phyloP scores from a whole-genome alignment of 2,888 invertebrate genomes.

The Nomada flava region DNA sequence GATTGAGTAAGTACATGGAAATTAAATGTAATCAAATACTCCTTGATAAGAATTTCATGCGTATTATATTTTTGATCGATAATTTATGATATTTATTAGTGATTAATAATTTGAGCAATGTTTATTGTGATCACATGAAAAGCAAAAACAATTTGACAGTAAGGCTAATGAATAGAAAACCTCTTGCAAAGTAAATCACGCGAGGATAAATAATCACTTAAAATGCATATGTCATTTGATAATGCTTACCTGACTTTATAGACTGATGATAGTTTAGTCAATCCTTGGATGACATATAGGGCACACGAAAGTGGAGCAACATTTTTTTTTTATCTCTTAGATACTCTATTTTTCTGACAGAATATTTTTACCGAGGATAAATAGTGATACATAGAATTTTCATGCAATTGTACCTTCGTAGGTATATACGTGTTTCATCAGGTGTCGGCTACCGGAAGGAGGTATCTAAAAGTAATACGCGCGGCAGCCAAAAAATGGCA shows the following conservation, averaged over 20 bases:
- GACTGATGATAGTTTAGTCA: slow-evolving; percentile 68
- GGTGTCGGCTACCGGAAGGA: slow-evolving; percentile 1
- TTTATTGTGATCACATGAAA: slow-evolving; percentile 50
- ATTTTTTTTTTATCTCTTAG: slow-evolving; percentile 27
- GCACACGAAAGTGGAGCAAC: neutral
- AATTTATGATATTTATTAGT: slow-evolving; percentile 23
- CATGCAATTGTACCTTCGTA: slow-evolving; percentile 47
- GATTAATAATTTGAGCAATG: slow-evolving; percentile 16
- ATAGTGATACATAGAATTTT: slow-evolving; percentile 45
- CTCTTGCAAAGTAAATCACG: slow-evolving; percentile 13
- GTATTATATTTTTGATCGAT: slow-evolving; percentile 8
- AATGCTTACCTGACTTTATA: slow-evolving; percentile 57
- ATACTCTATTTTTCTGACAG: slow-evolving; percentile 72
- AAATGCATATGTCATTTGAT: slow-evolving; percentile 51
- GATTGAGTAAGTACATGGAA: neutral
- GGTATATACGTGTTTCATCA: slow-evolving; percentile 34
- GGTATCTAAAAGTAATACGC: slow-evolving; percentile 34
- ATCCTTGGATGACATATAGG: slow-evolving; percentile 32
- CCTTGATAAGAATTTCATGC: slow-evolving; percentile 2
- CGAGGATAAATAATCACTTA: slow-evolving; percentile 13
- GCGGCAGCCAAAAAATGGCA: slow-evolving; percentile 65
- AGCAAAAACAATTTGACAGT: slow-evolving; percentile 14
- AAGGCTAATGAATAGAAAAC: slow-evolving; percentile 19
- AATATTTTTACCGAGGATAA: slow-evolving; percentile 63
- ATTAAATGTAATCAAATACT: slow-evolving; percentile 4